Conservation (phyloP, 2,888 invertebrate genomes). For the Drosophila ezoana region DNA sequence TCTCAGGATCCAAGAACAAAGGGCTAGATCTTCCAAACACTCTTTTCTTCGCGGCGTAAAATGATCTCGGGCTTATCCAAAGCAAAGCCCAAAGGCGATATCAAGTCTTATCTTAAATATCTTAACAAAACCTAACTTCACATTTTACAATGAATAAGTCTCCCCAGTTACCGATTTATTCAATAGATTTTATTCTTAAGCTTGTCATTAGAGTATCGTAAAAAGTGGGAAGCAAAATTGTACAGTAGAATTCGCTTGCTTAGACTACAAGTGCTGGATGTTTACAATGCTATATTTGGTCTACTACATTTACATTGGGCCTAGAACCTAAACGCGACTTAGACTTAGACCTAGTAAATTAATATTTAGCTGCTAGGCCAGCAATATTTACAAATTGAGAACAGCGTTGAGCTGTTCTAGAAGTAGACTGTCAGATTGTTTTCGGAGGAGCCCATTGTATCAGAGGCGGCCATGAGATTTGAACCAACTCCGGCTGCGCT, state of each 20-base stretch:
- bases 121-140: no score
- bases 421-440: slow-evolving; percentile 88
- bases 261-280: slow-evolving; percentile 55
- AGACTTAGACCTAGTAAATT: slow-evolving; percentile 39
- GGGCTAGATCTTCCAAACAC: no score
- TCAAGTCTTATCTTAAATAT: background rate
- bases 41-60: no score
- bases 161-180: slow-evolving; percentile 14
- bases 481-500: slow-evolving; percentile 62
- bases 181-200: slow-evolving; percentile 49
- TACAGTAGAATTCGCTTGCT: slow-evolving; percentile 73
- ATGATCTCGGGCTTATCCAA: no score
- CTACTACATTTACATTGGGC: slow-evolving; percentile 75
- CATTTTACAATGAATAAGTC: background rate
- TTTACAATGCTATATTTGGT: slow-evolving; percentile 77
- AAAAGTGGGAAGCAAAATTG: slow-evolving; percentile 70
- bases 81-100: no score
- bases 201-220: slow-evolving; percentile 53
- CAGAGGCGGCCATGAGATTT: slow-evolving; percentile 80
- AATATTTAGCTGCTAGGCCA: slow-evolving; percentile 44
- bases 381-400: slow-evolving; percentile 62
- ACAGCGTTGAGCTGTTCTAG: slow-evolving; percentile 70
- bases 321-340: slow-evolving; percentile 51
- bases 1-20: no score
- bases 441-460: slow-evolving; percentile 85